Percentiles rank a stretch among this genome's conserved stretches.
These are phyloP conservation scores for Nothocercus nigrocapillus DNA, from an alignment of 2,113 vertebrate genomes.

Conservation along the genomic window DNA sequence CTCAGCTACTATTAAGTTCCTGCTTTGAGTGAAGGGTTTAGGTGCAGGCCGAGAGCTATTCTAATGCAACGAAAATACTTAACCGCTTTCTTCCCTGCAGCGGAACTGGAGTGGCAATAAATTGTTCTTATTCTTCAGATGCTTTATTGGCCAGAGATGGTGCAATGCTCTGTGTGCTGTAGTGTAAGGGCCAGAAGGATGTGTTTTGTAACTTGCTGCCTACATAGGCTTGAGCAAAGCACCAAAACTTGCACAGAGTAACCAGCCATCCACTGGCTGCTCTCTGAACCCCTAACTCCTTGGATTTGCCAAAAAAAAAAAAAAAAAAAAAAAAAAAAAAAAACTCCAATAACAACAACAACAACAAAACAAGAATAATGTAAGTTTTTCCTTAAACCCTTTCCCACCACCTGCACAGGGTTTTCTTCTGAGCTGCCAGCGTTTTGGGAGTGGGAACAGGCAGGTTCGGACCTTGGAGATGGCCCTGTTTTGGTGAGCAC, in stretches of 20 bases:
- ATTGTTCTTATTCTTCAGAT: not conserved
- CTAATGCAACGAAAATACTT: not conserved
- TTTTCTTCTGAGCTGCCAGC: not conserved
- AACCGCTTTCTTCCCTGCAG: not conserved
- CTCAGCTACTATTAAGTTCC: not conserved
- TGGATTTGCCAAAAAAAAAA: not conserved
- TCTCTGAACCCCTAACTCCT: not conserved
- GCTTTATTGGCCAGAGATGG: not conserved
- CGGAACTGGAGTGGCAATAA: not conserved
- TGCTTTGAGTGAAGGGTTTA: conserved; percentile 6
- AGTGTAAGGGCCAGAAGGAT: not conserved
- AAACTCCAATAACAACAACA: too few relatives aligned
- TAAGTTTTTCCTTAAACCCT: not conserved
- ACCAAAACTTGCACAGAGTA: conserved; percentile 2
- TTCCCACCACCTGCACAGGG: not conserved
- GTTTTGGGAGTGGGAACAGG: not conserved
- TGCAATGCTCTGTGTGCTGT: not conserved
- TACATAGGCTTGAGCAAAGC: not conserved
- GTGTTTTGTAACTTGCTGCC: not conserved
- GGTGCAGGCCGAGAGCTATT: not conserved
- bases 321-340: not conserved
- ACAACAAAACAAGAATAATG: not conserved
- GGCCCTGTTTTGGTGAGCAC: not conserved
- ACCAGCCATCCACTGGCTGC: not conserved
- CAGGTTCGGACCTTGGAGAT: not conserved